phyloP scores from a whole-genome alignment of 2,797 vertebrate genomes.

The Xiphorhynchus erythropygius region DNA sequence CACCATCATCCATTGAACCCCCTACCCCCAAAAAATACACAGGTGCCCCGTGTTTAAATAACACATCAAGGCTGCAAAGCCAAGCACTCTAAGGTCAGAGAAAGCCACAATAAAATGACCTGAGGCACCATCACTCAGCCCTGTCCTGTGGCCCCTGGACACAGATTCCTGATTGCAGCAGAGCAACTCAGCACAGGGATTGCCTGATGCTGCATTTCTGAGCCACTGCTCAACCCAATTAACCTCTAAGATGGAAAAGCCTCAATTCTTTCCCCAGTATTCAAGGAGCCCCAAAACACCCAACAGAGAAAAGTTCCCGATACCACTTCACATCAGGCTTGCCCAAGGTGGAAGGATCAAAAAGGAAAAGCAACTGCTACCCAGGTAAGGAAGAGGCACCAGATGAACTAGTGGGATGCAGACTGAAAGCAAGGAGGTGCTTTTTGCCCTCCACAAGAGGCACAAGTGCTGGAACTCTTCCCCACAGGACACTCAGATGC shows the following conservation, averaged over 20 bases:
- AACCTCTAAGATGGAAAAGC: neutral
- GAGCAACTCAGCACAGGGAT: neutral
- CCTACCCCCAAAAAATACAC: neutral
- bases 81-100: neutral
- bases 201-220: neutral
- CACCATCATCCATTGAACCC: neutral
- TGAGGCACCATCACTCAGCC: neutral
- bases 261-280: too few relatives aligned
- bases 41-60: neutral
- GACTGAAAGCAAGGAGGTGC: neutral
- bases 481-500: neutral
- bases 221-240: neutral
- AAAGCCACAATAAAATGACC: neutral
- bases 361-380: neutral
- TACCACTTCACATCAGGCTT: too few relatives aligned
- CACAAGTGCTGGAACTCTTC: neutral
- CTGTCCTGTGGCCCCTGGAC: neutral
- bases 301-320: too few relatives aligned
- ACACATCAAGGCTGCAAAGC: neutral
- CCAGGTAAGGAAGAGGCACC: accelerated
- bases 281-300: too few relatives aligned
- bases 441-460: neutral
- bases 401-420: neutral
- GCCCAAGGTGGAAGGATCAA: too few relatives aligned
- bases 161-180: neutral